These are phyloP conservation scores for Chiroxiphia lanceolata DNA, from an alignment of 2,797 vertebrate genomes.

Conservation along the genomic window DNA sequence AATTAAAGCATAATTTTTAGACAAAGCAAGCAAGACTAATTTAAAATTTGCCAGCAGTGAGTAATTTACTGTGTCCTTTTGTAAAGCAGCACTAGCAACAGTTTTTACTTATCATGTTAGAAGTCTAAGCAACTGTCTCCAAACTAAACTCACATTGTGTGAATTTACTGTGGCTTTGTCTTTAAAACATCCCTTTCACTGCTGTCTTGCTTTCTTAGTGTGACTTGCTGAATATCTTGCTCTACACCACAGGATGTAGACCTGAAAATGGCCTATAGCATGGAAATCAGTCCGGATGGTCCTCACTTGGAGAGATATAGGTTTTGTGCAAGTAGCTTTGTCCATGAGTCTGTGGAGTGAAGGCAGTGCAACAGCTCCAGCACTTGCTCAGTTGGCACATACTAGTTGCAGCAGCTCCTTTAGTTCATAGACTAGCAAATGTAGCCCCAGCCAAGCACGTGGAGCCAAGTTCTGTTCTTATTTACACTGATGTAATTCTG, in stretches of 20 bases:
- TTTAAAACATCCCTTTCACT: background rate
- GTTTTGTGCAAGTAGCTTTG: background rate
- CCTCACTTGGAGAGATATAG: accelerated
- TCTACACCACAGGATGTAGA: background rate
- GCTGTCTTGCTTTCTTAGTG: background rate
- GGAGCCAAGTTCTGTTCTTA: constrained; percentile 6
- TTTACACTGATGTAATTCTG: background rate
- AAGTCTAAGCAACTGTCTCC: background rate
- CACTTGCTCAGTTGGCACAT: background rate
- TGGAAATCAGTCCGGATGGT: background rate
- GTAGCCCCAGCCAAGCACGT: background rate
- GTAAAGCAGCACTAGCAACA: background rate
- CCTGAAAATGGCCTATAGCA: background rate
- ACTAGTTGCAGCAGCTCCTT: background rate
- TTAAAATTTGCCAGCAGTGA: background rate
- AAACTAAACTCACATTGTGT: accelerated
- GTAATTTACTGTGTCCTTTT: background rate
- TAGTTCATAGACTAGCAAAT: background rate
- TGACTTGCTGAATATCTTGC: background rate
- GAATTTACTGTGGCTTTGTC: background rate
- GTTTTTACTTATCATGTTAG: background rate
- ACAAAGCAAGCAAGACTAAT: background rate
- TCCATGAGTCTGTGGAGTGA: background rate
- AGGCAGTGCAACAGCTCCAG: background rate
- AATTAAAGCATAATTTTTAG: background rate